These are phyloP conservation scores for Lasioglossum morio DNA, from an alignment of 2,888 invertebrate genomes.

Conservation along the genomic window DNA sequence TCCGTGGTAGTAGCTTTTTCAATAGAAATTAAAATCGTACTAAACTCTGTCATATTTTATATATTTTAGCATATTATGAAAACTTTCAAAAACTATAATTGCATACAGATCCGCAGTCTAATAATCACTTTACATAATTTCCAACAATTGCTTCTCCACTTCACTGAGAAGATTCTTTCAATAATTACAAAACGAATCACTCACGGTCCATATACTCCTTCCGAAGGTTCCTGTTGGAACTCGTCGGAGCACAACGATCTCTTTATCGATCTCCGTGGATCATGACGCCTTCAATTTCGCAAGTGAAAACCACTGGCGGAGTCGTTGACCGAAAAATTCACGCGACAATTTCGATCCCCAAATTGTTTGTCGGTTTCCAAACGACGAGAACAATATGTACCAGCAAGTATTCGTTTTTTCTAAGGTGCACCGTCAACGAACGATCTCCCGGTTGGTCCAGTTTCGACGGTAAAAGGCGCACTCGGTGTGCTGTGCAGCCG, in stretches of 20 bases:
- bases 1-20: no score
- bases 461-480: background rate
- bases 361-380: background rate
- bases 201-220: background rate
- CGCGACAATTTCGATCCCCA: background rate
- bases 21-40: no score
- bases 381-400: background rate
- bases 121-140: no score
- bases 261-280: background rate
- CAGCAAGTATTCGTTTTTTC: background rate
- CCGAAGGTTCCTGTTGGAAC: background rate
- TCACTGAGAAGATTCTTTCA: background rate
- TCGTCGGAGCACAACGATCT: background rate
- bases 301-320: background rate
- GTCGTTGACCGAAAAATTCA: background rate
- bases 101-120: no score
- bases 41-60: no score
- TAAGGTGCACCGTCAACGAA: background rate
- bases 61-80: no score
- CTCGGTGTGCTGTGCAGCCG: constrained; percentile 27
- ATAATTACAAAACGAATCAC: background rate
- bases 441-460: background rate
- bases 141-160: no score
- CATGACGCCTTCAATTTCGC: background rate
- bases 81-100: no score